Evolutionary conservation across 2,888 invertebrate species (phyloP).

Genomic region (Empis stercorea): DNA sequence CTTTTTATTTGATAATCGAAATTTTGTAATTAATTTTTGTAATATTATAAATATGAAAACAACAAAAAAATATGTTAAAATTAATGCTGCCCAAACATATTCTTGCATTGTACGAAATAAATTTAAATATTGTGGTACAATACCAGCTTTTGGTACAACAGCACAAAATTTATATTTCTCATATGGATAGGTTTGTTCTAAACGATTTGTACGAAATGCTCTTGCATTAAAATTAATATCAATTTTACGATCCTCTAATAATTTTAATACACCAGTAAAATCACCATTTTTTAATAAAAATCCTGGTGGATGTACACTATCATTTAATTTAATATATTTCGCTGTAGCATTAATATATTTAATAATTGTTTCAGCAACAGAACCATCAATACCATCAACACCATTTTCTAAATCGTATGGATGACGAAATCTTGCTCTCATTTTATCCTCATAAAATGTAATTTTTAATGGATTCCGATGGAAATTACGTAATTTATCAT

Average conservation of each 20-base stretch:
- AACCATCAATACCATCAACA: conserved; percentile 19
- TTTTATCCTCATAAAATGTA: conserved; percentile 23
- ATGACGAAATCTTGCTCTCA: conserved; percentile 20
- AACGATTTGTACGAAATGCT: conserved; percentile 12
- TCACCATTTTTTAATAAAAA: conserved; percentile 18
- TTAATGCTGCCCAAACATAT: conserved; percentile 20
- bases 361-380: conserved; percentile 17
- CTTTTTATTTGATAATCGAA: no score
- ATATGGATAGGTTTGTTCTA: conserved; percentile 24
- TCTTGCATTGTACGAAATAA: conserved; percentile 22
- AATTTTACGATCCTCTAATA: conserved; percentile 18
- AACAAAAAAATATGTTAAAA: conserved; percentile 17
- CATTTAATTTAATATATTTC: conserved; percentile 19
- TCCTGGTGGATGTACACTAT: conserved; percentile 24
- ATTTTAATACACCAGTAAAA: conserved; percentile 20
- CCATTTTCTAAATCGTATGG: conserved; percentile 11
- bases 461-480: conserved; percentile 19
- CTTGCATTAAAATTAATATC: conserved; percentile 26
- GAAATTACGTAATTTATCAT: conserved; percentile 23
- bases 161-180: conserved; percentile 19
- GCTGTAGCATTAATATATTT: conserved; percentile 23
- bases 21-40: conserved; percentile 1
- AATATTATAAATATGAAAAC: conserved; percentile 9
- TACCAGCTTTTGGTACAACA: conserved; percentile 25
- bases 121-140: conserved; percentile 23